These are phyloP conservation scores for Larimichthys polyactis DNA, from an alignment of 2,113 vertebrate species.

Conservation along the genomic window DNA sequence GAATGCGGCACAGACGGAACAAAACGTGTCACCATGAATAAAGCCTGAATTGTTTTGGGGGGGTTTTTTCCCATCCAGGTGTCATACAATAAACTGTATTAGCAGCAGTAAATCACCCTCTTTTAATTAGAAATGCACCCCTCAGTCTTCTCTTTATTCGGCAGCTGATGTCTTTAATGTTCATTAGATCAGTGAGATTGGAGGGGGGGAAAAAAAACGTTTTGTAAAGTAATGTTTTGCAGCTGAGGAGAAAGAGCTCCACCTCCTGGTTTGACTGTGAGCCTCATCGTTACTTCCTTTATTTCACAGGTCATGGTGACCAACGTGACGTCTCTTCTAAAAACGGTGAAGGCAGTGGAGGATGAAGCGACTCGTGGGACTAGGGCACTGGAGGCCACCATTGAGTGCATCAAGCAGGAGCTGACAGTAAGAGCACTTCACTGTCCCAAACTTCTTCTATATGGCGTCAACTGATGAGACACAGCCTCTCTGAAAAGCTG, in stretches of 20 bases:
- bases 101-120: not conserved
- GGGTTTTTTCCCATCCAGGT: not conserved
- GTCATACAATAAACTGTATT: slow-evolving; percentile 6
- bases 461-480: slow-evolving; percentile 32
- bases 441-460: slow-evolving; percentile 38
- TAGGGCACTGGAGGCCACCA: slow-evolving; percentile 95
- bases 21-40: slow-evolving; percentile 17
- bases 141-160: not conserved
- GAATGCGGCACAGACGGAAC: not conserved
- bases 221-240: slow-evolving; percentile 7
- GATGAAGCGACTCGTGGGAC: slow-evolving; percentile 98
- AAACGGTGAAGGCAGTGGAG: slow-evolving; percentile 99
- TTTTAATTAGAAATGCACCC: slow-evolving; percentile 31
- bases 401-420: slow-evolving; percentile 98
- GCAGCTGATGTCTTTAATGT: slow-evolving; percentile 16
- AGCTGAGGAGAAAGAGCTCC: slow-evolving; percentile 59
- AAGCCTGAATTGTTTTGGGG: not conserved
- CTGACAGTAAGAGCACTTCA: slow-evolving; percentile 88
- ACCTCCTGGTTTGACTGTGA: slow-evolving; percentile 65
- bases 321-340: slow-evolving; percentile 97
- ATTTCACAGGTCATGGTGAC: slow-evolving; percentile 96
- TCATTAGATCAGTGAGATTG: slow-evolving; percentile 18
- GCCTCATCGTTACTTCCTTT: slow-evolving; percentile 32
- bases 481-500: slow-evolving; percentile 33
- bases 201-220: not conserved